These are phyloP conservation scores for Peromyscus melanophrys DNA, from an alignment of 2,797 vertebrate genomes.

Conservation along the genomic window DNA sequence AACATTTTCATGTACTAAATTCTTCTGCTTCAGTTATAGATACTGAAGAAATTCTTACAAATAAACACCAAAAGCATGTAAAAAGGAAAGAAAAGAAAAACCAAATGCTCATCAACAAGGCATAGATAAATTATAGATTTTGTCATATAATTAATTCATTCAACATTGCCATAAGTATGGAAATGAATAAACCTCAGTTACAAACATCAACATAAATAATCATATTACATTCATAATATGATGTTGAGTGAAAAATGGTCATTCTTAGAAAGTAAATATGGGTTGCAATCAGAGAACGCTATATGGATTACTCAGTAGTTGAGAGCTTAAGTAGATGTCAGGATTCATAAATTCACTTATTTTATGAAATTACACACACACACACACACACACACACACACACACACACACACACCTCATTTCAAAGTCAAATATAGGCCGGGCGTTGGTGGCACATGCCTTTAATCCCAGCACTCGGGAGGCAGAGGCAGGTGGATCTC, in stretches of 20 bases:
- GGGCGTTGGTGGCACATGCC: too few relatives aligned
- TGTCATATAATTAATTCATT: neutral
- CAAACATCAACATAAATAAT: slow-evolving; percentile 8
- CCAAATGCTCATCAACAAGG: slow-evolving; percentile 10
- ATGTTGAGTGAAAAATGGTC: neutral
- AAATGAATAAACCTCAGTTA: slow-evolving; percentile 30
- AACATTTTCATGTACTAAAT: slow-evolving; percentile 30
- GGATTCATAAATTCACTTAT: neutral
- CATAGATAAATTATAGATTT: neutral
- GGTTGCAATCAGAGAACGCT: neutral
- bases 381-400: neutral
- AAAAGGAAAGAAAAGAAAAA: neutral
- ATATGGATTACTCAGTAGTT: neutral
- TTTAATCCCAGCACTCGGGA: too few relatives aligned
- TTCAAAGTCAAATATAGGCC: neutral
- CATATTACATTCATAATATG: neutral
- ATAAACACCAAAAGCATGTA: neutral
- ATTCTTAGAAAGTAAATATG: neutral
- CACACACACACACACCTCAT: too few relatives aligned
- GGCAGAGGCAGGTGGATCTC: neutral
- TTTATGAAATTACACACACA: neutral
- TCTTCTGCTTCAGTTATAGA: slow-evolving; percentile 11
- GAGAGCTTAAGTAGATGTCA: neutral
- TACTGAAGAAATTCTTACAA: slow-evolving; percentile 5
- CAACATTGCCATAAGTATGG: neutral